phyloP scores from a whole-genome alignment of 2,888 invertebrate species.

The Lasioglossum zephyrum region DNA sequence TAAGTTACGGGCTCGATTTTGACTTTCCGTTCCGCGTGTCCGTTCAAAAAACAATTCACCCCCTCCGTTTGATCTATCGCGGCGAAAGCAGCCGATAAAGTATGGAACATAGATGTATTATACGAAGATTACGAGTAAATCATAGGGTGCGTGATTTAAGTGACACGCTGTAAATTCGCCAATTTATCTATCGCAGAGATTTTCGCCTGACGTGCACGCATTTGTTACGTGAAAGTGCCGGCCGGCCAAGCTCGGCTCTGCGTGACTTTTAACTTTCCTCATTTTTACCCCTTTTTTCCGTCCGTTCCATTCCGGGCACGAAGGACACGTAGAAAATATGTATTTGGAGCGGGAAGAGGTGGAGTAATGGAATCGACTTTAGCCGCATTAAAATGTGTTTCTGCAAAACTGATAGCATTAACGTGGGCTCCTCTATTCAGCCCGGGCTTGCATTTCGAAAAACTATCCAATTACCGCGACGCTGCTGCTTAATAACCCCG shows the following conservation, averaged over 20 bases:
- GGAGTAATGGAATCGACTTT: constrained; percentile 9
- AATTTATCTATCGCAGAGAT: constrained; percentile 55
- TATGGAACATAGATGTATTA: neutral
- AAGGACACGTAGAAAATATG: constrained; percentile 20
- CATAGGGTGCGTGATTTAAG: constrained; percentile 40
- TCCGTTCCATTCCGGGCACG: constrained; percentile 17
- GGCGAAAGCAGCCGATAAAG: constrained; percentile 4
- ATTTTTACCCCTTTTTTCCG: constrained; percentile 21
- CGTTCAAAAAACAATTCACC: constrained; percentile 32
- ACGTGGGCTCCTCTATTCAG: neutral
- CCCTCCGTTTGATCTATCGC: neutral
- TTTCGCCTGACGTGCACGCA: constrained; percentile 54
- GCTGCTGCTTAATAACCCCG: neutral
- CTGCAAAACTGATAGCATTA: neutral
- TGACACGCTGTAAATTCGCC: constrained; percentile 50
- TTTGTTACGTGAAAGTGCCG: constrained; percentile 41
- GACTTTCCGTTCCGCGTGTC: neutral
- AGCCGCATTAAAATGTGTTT: constrained; percentile 1
- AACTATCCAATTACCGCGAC: neutral
- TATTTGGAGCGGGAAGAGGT: neutral
- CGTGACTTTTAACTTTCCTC: constrained; percentile 50
- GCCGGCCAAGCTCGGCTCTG: constrained; percentile 13
- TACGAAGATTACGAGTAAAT: constrained; percentile 40
- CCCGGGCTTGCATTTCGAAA: neutral
- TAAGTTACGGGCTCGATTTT: neutral